Percentiles rank a stretch among this genome's conserved stretches.
Conservation (phyloP, 2,797 vertebrate species). For the Danio tinwini region DNA sequence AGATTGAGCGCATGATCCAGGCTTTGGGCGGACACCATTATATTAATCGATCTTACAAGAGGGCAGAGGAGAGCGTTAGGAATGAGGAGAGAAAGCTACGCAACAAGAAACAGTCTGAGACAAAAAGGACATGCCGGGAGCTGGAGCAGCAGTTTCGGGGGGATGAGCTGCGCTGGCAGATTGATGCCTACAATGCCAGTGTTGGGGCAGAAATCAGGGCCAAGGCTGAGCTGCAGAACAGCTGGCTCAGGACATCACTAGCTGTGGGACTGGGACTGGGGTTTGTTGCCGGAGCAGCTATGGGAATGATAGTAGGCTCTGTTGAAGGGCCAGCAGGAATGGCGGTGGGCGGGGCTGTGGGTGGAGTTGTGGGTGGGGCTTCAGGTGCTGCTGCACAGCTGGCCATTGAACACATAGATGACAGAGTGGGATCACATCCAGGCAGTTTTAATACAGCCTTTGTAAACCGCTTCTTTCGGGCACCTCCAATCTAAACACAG, state of each 20-base stretch:
- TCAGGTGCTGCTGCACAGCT: slow-evolving; percentile 77
- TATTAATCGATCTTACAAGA: slow-evolving; percentile 72
- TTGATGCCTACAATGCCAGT: slow-evolving; percentile 64
- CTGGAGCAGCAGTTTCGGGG: slow-evolving; percentile 69
- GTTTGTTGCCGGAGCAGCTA: slow-evolving; percentile 68
- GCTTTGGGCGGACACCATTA: slow-evolving; percentile 69
- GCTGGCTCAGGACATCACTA: slow-evolving; percentile 75
- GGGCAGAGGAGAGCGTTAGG: slow-evolving; percentile 71
- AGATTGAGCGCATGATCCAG: slow-evolving; percentile 73
- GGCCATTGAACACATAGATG: slow-evolving; percentile 75
- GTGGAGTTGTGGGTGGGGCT: slow-evolving; percentile 73
- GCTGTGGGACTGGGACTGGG: slow-evolving; percentile 71
- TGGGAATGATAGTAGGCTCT: slow-evolving; percentile 73
- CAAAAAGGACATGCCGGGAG: slow-evolving; percentile 66
- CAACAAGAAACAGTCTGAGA: slow-evolving; percentile 67
- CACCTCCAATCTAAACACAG: slow-evolving; percentile 53
- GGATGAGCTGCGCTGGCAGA: slow-evolving; percentile 69
- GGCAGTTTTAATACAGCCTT: slow-evolving; percentile 79
- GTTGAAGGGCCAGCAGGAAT: slow-evolving; percentile 77
- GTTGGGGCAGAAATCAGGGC: slow-evolving; percentile 68
- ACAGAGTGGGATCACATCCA: slow-evolving; percentile 69
- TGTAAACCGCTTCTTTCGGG: slow-evolving; percentile 76
- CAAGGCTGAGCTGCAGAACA: slow-evolving; percentile 74
- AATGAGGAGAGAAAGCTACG: slow-evolving; percentile 73
- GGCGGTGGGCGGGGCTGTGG: slow-evolving; percentile 64